These are phyloP conservation scores for Neodon shergylaensis DNA, from an alignment of 2,113 vertebrate genomes.

Conservation along the genomic window DNA sequence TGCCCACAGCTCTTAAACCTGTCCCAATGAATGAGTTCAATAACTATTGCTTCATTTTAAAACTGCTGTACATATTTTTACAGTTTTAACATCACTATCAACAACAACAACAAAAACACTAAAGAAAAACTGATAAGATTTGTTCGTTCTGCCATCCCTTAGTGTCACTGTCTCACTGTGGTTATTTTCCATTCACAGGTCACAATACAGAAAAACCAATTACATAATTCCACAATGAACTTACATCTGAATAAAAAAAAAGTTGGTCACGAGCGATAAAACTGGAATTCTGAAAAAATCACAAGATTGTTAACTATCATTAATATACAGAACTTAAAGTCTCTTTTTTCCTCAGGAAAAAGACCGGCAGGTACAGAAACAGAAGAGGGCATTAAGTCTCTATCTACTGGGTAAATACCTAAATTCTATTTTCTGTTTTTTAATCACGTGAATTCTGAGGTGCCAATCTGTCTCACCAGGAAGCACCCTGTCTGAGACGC, in stretches of 20 bases:
- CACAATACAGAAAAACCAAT: not conserved
- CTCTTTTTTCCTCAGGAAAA: slow-evolving; percentile 25
- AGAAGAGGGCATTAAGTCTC: slow-evolving; percentile 9
- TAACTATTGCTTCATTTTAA: not conserved
- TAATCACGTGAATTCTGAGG: not conserved
- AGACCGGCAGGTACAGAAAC: not conserved
- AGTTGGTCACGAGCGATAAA: slow-evolving; percentile 16
- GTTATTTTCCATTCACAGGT: not conserved
- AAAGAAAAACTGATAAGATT: not conserved
- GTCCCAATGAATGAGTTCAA: not conserved
- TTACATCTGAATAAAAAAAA: not conserved
- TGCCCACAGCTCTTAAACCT: not conserved
- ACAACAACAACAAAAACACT: not conserved
- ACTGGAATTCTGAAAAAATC: slow-evolving; percentile 26
- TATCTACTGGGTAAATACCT: not conserved
- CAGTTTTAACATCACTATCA: not conserved
- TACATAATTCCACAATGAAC: not conserved
- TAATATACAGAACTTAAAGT: not conserved
- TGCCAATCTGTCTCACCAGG: not conserved
- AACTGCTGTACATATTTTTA: not conserved
- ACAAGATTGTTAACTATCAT: not conserved
- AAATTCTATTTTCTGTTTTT: not conserved
- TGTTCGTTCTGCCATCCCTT: not conserved
- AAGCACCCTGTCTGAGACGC: not conserved
- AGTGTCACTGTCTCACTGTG: not conserved